Evolutionary conservation across 2,797 vertebrate species (phyloP).

Genomic region (Falco peregrinus): DNA sequence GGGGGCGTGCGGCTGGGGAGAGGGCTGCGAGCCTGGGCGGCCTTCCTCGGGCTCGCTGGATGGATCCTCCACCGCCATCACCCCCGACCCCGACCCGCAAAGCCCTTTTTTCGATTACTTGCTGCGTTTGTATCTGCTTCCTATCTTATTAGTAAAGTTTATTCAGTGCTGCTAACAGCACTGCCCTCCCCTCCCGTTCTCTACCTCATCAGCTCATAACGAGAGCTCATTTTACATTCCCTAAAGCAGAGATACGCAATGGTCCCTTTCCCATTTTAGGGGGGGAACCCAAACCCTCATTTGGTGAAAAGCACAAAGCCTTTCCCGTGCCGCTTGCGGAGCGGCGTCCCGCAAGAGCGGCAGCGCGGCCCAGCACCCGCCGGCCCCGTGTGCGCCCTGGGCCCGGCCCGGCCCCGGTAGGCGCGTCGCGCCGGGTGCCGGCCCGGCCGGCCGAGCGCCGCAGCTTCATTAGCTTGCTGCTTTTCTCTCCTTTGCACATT

Average conservation of each 20-base stretch:
- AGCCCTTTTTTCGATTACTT: background rate
- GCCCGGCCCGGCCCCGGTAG: background rate
- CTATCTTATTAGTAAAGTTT: background rate
- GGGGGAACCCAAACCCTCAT: background rate
- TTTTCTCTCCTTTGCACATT: background rate
- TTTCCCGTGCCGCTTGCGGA: background rate
- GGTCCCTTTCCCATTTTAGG: background rate
- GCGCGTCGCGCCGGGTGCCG: background rate
- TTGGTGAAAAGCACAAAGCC: background rate
- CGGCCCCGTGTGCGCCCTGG: background rate
- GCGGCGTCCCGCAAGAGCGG: background rate
- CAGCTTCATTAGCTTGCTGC: background rate
- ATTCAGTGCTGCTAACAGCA: background rate
- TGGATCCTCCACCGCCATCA: background rate
- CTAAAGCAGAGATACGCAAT: background rate
- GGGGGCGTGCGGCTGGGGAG: background rate
- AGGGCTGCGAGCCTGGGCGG: background rate
- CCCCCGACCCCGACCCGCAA: background rate
- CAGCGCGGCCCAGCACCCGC: background rate
- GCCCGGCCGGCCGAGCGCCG: background rate
- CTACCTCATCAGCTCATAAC: background rate
- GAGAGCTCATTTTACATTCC: background rate
- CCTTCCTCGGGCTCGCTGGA: background rate
- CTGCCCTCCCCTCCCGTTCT: background rate
- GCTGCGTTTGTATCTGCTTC: background rate